Evolutionary conservation across 2,888 invertebrate species (phyloP).

Genomic region (Flexamia atlantica): DNA sequence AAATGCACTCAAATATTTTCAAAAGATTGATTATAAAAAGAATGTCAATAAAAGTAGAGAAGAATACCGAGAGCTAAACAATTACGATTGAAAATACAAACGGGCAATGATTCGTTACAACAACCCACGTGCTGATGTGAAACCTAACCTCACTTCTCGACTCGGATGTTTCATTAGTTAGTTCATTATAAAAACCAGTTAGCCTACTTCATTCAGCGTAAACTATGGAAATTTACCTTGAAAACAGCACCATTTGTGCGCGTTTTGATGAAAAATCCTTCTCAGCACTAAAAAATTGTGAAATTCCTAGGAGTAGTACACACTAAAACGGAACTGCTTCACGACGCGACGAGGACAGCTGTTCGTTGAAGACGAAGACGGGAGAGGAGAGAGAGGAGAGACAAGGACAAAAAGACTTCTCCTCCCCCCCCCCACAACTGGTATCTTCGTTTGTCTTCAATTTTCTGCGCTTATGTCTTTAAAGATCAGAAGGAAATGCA

Average conservation of each 20-base stretch:
- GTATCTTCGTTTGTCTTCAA: too few relatives aligned
- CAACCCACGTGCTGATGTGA: slow-evolving; percentile 1
- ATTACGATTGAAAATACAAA: too few relatives aligned
- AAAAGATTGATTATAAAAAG: too few relatives aligned
- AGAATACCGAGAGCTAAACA: too few relatives aligned
- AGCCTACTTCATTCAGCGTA: neutral
- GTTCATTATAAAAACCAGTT: neutral
- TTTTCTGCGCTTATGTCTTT: too few relatives aligned
- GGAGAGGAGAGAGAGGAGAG: neutral
- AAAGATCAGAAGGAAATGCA: too few relatives aligned
- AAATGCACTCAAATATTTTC: too few relatives aligned
- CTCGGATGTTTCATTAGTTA: neutral
- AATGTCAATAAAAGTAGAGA: too few relatives aligned
- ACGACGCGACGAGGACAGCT: slow-evolving; percentile 4
- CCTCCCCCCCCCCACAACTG: neutral
- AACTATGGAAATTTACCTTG: slow-evolving; percentile 6
- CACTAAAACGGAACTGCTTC: neutral
- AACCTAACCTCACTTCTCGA: slow-evolving; percentile 33
- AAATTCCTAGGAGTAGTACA: neutral
- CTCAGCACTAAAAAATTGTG: slow-evolving; percentile 6
- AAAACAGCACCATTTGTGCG: slow-evolving; percentile 21
- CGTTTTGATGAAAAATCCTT: slow-evolving; percentile 1
- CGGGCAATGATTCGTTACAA: neutral
- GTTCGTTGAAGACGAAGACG: neutral
- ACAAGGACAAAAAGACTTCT: neutral